phyloP scores from a whole-genome alignment of 2,888 invertebrate species.

The Anthoptus insignis region DNA sequence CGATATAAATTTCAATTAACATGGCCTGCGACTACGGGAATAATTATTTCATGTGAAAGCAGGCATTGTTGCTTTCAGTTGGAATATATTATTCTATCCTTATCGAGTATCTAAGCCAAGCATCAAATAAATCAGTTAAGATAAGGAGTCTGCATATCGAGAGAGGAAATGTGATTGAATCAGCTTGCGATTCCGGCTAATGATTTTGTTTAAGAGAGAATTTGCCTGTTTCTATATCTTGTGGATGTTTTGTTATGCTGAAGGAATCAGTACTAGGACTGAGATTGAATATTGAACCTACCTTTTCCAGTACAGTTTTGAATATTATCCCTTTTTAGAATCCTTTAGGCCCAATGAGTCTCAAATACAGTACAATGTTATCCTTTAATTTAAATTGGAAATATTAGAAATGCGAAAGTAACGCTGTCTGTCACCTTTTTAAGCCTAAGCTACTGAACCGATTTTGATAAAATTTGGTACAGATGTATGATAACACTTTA shows the following conservation, averaged over 20 bases:
- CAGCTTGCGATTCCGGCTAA: not conserved
- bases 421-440: no score
- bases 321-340: no score
- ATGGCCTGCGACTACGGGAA: conserved; percentile 37
- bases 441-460: no score
- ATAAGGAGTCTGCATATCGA: conserved; percentile 25
- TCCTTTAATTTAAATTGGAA: no score
- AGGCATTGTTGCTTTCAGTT: conserved; percentile 43
- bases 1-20: conserved; percentile 78
- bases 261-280: no score
- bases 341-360: no score
- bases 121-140: conserved; percentile 35
- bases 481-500: no score
- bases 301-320: no score
- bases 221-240: conserved; percentile 6
- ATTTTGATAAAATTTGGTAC: no score
- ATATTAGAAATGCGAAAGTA: no score
- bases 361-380: no score
- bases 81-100: conserved; percentile 25
- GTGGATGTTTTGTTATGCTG: not conserved
- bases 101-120: conserved; percentile 28
- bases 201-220: conserved; percentile 19
- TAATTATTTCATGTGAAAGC: conserved; percentile 49
- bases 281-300: no score
- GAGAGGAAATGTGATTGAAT: conserved; percentile 25